Base-by-base conservation (phyloP, 1,140 invertebrate genomes). In the Luehdorfia chinensis region DNA sequence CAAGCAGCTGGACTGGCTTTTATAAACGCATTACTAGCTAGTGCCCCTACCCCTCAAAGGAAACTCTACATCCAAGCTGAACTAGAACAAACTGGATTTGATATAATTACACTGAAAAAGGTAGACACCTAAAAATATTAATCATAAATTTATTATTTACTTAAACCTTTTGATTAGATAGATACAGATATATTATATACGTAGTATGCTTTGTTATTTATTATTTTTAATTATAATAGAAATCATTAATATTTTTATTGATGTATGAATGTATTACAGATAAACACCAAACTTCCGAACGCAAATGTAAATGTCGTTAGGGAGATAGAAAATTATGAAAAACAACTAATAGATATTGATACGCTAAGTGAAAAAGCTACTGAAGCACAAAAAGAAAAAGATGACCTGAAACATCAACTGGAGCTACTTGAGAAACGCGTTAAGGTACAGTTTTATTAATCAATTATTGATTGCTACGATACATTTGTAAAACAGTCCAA, bases 31-130 rank as follows among this genome's bases (percentile, higher is more conserved):
- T 92, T 97, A 55, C 78, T 97, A 8, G 89, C 91, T 50, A 94
- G 93, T 4, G 91, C 94, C 0, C 91, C 91, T 0, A 90, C 89
- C 11, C 87, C 92, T 0, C 94, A 96, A 62, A 90, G 93, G 19
- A 91, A 92, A 52, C 89, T 98, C 5, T 96, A 97, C 75, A 92
- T 98, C 32, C 96, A 98, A 84, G 94, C 96, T 4, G 95, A 96
- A 77, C 80, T 97, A 15, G 92, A 93, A 59, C 93, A 95, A 71
- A 95, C 95, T 11, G 95, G 95, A 4, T 90, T 96, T 37, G 93
- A 95, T 60, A 88, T 92, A 3, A 78, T 89, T 16, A 87, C 88
- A 21, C 81, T 97, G 18, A 90, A 92, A 67, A 93, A 95, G 89
- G 61, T 65, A 25, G 11, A 6, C n/a, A n/a, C n/a, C n/a, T n/a